Conservation (phyloP, 2,888 invertebrate species). For the Lasioglossum vierecki region DNA sequence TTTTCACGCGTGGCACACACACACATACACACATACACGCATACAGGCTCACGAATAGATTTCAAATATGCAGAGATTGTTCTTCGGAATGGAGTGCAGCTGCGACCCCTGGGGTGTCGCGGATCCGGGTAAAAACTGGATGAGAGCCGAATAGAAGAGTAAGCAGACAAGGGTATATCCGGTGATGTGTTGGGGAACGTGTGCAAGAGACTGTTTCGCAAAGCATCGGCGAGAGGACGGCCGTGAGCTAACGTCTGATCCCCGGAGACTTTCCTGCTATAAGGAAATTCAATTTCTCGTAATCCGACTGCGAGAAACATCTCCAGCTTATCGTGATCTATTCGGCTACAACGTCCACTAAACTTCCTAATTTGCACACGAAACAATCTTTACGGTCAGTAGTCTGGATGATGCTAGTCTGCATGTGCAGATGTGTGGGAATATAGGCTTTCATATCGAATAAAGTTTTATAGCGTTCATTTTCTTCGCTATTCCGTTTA, state of each 20-base stretch:
- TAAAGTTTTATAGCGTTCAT: not conserved
- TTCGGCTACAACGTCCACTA: slow-evolving; percentile 24
- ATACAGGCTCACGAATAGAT: slow-evolving; percentile 72
- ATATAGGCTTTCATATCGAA: not conserved
- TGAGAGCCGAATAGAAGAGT: slow-evolving; percentile 60
- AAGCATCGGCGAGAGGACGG: slow-evolving; percentile 44
- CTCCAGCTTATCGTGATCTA: slow-evolving; percentile 46
- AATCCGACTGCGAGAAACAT: slow-evolving; percentile 52
- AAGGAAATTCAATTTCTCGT: slow-evolving; percentile 65
- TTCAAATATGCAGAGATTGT: slow-evolving; percentile 82
- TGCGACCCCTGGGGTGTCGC: slow-evolving; percentile 75
- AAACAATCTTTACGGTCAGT: not conserved
- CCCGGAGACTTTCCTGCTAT: slow-evolving; percentile 45
- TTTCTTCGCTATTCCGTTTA: not conserved
- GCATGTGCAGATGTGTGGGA: not conserved
- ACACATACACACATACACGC: not conserved
- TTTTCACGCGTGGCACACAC: not conserved
- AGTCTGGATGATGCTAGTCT: not conserved
- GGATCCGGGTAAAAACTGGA: slow-evolving; percentile 72
- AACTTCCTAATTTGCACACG: slow-evolving; percentile 36
- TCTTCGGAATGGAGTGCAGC: slow-evolving; percentile 79
- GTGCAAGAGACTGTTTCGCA: slow-evolving; percentile 53
- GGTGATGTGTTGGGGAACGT: slow-evolving; percentile 56
- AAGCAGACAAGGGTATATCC: slow-evolving; percentile 53
- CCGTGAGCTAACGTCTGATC: slow-evolving; percentile 51